Evolutionary conservation across 2,797 vertebrate species (phyloP).

Genomic region (Enteromius viviparus): DNA sequence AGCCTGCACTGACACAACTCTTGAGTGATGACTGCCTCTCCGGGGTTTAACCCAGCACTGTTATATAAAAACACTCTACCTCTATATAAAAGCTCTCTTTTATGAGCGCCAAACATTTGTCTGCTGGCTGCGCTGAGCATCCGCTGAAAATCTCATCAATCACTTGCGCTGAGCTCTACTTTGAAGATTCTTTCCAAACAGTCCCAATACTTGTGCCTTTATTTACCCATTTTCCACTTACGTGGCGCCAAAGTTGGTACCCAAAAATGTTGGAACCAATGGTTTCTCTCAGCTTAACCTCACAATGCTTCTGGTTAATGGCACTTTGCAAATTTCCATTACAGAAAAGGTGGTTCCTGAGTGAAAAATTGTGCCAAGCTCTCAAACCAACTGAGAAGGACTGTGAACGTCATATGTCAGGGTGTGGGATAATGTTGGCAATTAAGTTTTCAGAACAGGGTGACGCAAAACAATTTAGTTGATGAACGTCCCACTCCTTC

Average conservation of each 20-base stretch:
- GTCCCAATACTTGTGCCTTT: background rate
- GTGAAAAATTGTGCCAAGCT: no score
- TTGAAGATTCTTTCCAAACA: background rate
- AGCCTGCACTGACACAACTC: background rate
- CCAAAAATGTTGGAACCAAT: background rate
- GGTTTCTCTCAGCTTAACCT: background rate
- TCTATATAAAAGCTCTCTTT: conserved; percentile 12
- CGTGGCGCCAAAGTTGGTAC: background rate
- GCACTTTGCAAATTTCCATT: background rate
- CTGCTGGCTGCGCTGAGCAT: conserved; percentile 8
- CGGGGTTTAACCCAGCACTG: conserved; percentile 15
- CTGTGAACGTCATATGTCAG: background rate
- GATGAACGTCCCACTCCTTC: background rate
- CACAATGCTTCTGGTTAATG: background rate
- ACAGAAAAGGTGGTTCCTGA: background rate
- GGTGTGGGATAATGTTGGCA: background rate
- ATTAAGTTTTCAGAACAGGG: background rate
- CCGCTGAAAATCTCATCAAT: conserved; percentile 38
- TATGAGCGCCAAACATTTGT: conserved; percentile 1
- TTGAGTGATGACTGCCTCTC: conserved; percentile 31
- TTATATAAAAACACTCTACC: conserved; percentile 7
- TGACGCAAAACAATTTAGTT: background rate
- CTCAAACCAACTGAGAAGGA: background rate
- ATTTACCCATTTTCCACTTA: background rate
- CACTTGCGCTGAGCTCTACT: background rate